A percentile compares a stretch with the other conserved stretches of the same genome.
Conservation (phyloP, 2,113 vertebrate species). For the Coracopsis vasa region DNA sequence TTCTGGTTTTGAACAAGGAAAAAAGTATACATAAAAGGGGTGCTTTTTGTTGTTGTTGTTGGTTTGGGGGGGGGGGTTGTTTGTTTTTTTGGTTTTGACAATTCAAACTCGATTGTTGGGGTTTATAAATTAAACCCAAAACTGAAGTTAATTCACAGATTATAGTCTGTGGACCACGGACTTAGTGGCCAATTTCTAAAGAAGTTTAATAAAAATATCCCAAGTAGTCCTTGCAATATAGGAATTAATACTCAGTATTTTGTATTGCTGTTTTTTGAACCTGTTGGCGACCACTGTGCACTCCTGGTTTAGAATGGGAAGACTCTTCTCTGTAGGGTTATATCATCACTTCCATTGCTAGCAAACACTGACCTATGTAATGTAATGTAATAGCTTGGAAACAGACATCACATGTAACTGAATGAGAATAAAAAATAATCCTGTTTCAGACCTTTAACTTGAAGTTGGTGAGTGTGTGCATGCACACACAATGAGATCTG, state of each 20-base stretch:
- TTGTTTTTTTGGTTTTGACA: neutral
- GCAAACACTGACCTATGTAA: neutral
- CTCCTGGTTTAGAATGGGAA: neutral
- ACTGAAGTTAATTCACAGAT: neutral
- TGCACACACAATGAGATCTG: neutral
- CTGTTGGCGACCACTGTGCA: neutral
- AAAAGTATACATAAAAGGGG: neutral
- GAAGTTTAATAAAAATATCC: neutral
- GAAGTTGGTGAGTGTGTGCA: neutral
- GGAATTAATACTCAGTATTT: neutral
- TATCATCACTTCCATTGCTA: neutral
- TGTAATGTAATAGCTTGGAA: neutral
- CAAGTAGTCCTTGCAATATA: neutral
- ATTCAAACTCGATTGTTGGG: neutral
- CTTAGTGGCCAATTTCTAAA: neutral
- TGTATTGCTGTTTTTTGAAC: neutral
- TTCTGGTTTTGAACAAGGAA: neutral
- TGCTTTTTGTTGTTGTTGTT: neutral
- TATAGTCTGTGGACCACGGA: neutral
- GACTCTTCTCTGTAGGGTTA: neutral
- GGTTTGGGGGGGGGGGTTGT: no score
- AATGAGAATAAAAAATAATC: neutral
- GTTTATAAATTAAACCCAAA: neutral
- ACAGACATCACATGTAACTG: neutral
- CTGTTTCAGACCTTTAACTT: neutral